phyloP scores from a whole-genome alignment of 2,113 vertebrate genomes.

The Oreochromis aureus region DNA sequence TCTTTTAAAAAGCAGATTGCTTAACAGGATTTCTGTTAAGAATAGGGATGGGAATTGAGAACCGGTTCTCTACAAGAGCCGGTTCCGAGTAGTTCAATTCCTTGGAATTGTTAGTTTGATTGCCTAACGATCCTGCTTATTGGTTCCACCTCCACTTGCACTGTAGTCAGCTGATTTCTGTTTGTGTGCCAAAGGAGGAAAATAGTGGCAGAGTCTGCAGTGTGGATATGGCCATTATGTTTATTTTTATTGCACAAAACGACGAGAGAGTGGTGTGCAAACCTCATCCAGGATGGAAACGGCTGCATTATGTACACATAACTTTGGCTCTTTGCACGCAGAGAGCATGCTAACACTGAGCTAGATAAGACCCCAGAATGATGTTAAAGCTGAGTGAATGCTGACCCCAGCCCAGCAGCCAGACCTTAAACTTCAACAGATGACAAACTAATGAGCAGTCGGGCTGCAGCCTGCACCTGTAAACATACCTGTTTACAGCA shows the following conservation, averaged over 20 bases:
- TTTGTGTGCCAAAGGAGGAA: not conserved
- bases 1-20: not conserved
- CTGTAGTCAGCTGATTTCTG: not conserved
- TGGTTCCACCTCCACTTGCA: not conserved
- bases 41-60: not conserved
- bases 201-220: not conserved
- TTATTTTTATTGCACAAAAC: not conserved
- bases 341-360: not conserved
- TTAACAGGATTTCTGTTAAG: not conserved
- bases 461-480: not conserved
- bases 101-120: not conserved
- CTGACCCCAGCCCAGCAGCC: rapidly evolving
- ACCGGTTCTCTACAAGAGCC: not conserved
- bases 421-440: not conserved
- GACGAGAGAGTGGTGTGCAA: not conserved
- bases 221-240: not conserved
- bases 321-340: not conserved
- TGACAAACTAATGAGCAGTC: not conserved
- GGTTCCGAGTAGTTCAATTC: not conserved
- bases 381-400: not conserved
- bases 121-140: not conserved
- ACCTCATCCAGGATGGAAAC: not conserved
- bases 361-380: not conserved
- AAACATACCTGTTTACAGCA: not conserved
- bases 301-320: not conserved